Evolutionary conservation across 2,797 vertebrate genomes (phyloP), one percentile per base, ranked within the genome.

Genomic region (Loriculus beryllinus): DNA sequence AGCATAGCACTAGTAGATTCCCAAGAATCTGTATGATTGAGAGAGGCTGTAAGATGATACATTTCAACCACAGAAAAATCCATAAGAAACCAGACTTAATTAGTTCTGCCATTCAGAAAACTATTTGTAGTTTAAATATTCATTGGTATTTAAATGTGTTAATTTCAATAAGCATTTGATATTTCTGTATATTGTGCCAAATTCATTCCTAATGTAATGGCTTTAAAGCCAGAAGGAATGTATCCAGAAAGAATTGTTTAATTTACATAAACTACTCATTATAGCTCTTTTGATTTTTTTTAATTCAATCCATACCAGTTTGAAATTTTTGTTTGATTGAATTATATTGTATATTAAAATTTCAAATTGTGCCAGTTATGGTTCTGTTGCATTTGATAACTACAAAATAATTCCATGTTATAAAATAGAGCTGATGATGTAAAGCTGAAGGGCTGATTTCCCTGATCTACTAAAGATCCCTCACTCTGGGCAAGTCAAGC

Each of bases 151-250:
- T 96, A 96, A 95, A 91, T 95, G 60, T 76, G 43, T 96, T 96
- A 92, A 96, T 96, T 95, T 92, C 92, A 96, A 71, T 94, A 94
- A 96, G 90, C 82, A 96, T 96, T 89, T 94, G 88, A 93, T 95
- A 96, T 95, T 93, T 90, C 86, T 78, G 28, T 74, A 6, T 75
- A 40, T 87, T 18, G 64, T 79, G 88, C 86, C 92, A 92, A 84
- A 85, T 80, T 77, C 91, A 69, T 91, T 93, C 86, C 87, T 96
- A 81, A 90, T 86, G 90, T 90, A 94, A 92, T 88, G 87, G 90
- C 40, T 93, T 97, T 93, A 90, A 96, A 96, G 95, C 92, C 93
- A 91, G 91, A 92, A 96, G 93, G 92, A 93, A 95, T 88, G 92
- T 93, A 93, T 92, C 91, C 90, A 80, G 91, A 93, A 96, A 96